Base-by-base conservation (phyloP, 2,113 vertebrate genomes). In the Grallaria varia region DNA sequence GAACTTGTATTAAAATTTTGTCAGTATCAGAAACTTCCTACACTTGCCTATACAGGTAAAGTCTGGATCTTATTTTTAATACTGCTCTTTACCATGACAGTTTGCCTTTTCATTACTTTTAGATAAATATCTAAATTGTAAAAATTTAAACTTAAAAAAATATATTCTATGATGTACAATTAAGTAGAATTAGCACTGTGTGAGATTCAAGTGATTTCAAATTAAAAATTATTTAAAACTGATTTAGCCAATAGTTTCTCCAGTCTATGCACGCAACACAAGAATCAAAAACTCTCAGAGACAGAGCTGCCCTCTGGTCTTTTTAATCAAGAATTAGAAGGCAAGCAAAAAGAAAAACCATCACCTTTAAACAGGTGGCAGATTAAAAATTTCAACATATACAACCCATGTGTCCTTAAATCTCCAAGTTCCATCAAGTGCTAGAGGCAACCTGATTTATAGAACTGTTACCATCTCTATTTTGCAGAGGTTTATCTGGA, bases 1-100 rank as follows among this genome's bases (percentile, higher is more conserved):
- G n/a, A 67, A 59, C 33, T 31, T 4, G 5, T 30, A 22, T 0
- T 31, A 63, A 5, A 68, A 60, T 25, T 22, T 27, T 6, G 2
- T 22, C 35, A 27, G 1, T 27, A 76, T 68, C 44, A 76, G 25
- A 76, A 90, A 80, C 14, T 59, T 64, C 14, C 27, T 37, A 1
- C 14, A 27, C 6, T 42, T 68, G 16, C 28, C 33, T 24, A 42
- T 4, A 25, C 7, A 60, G 14, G 13, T 63, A 59, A 0, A 0
- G 12, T 23, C 39, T 13, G 14, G 31, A 72, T 60, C 31, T 69
- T 56, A 44, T 19, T 52, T 91, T 75, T 31, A 53, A 72, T 33
- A 58, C 2, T 37, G 31, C 12, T 76, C 22, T 67, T 83, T 17
- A 58, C 8, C 2, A 27, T 0, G 3, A 17, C 10, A 62, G 27